A percentile compares a stretch with the other conserved stretches of the same genome.
phyloP scores from a whole-genome alignment of 2,797 vertebrate genomes.

The Argya squamiceps region DNA sequence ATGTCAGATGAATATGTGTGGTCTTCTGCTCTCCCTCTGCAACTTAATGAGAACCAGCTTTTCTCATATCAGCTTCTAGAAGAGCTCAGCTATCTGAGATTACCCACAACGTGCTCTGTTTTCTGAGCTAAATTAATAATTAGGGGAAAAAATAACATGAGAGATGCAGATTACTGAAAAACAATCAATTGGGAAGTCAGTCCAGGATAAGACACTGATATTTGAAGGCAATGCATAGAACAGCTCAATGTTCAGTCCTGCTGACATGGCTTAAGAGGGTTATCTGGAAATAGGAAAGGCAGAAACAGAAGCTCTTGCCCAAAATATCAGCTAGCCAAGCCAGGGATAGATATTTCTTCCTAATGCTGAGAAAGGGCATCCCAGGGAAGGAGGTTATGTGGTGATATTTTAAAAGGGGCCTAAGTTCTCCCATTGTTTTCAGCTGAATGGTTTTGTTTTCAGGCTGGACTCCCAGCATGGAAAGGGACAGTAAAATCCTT shows the following conservation, averaged over 20 bases:
- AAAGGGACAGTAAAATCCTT: not conserved
- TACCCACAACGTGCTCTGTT: not conserved
- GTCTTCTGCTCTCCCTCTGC: not conserved
- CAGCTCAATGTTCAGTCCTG: not conserved
- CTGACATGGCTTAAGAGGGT: not conserved
- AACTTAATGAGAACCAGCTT: not conserved
- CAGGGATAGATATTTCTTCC: not conserved
- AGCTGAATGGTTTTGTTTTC: not conserved
- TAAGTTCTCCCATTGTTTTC: not conserved
- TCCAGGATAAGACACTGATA: not conserved
- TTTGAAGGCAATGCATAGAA: not conserved
- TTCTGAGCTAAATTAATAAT: not conserved
- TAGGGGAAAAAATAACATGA: not conserved
- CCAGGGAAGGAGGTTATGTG: not conserved
- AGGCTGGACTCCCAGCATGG: not conserved
- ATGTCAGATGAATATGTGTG: not conserved
- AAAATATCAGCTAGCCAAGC: not conserved
- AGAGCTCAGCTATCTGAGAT: not conserved
- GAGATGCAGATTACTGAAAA: not conserved
- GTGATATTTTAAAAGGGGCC: not conserved
- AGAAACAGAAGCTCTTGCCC: not conserved
- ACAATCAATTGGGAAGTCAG: not conserved
- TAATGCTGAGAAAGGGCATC: not conserved
- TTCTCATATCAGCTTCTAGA: not conserved
- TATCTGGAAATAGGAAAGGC: not conserved